A percentile compares a stretch with the other conserved stretches of the same genome.
Evolutionary conservation across 2,797 vertebrate genomes (phyloP).

Genomic region (Eospalax fontanierii): DNA sequence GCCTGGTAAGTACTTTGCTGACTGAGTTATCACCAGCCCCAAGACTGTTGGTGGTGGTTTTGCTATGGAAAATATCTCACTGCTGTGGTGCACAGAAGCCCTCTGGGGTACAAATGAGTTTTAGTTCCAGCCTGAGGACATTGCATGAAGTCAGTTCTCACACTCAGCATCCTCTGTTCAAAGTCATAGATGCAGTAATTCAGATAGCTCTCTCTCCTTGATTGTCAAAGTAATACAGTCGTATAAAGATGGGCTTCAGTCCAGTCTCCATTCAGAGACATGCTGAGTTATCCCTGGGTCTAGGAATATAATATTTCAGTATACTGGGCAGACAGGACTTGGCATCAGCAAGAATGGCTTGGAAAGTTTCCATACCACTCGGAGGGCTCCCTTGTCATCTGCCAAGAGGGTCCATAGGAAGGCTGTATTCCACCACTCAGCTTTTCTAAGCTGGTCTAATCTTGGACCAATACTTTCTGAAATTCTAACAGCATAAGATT

Average conservation of each 20-base stretch:
- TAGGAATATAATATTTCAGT: not conserved
- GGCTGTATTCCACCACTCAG: not conserved
- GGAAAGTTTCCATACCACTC: not conserved
- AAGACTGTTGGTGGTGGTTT: not conserved
- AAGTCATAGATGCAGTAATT: slow-evolving; percentile 15
- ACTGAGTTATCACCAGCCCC: not conserved
- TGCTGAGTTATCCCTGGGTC: not conserved
- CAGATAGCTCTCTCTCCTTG: too few species aligned
- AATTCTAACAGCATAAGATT: not conserved
- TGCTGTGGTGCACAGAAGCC: accelerated
- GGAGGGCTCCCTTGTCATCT: not conserved
- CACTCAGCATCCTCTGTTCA: not conserved
- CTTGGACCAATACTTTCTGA: not conserved
- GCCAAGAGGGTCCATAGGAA: too few species aligned
- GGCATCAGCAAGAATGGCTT: not conserved
- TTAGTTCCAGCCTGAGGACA: not conserved
- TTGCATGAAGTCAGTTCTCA: not conserved
- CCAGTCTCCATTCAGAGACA: not conserved
- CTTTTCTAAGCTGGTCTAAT: not conserved
- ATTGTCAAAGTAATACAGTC: not conserved
- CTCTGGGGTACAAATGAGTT: not conserved
- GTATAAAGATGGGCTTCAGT: not conserved
- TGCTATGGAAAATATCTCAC: not conserved
- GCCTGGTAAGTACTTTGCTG: too few species aligned
- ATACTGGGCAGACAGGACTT: not conserved